phyloP scores from a whole-genome alignment of 2,113 vertebrate species.

The Pyxicephalus adspersus region DNA sequence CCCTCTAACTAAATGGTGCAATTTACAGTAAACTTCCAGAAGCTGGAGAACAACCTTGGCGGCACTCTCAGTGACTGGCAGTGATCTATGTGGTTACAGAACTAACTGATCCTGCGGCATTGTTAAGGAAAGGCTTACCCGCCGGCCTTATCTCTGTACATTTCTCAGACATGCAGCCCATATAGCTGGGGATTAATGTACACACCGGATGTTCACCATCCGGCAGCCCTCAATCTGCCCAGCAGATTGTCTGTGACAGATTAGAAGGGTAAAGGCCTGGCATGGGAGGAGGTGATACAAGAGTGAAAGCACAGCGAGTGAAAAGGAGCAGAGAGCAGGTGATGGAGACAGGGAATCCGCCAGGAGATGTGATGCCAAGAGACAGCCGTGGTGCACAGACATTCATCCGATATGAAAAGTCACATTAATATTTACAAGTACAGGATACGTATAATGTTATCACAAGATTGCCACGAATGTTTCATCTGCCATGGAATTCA shows the following conservation, averaged over 20 bases:
- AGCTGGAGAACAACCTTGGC: too few relatives aligned
- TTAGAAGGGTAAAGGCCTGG: neutral
- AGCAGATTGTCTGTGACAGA: conserved; percentile 29
- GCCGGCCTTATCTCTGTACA: too few relatives aligned
- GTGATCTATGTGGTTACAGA: too few relatives aligned
- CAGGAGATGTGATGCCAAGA: neutral
- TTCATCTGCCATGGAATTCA: too few relatives aligned
- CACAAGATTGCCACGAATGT: too few relatives aligned
- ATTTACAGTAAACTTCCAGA: too few relatives aligned
- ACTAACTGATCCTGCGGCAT: too few relatives aligned
- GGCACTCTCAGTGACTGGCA: too few relatives aligned
- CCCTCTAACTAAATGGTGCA: too few relatives aligned
- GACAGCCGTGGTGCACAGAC: neutral
- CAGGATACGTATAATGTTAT: too few relatives aligned
- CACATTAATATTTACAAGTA: neutral
- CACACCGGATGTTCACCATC: conserved; percentile 1
- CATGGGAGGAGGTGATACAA: neutral
- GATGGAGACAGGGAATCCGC: conserved; percentile 7
- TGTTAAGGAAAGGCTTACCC: too few relatives aligned
- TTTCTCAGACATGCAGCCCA: too few relatives aligned
- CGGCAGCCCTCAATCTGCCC: conserved; percentile 32
- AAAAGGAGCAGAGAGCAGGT: conserved; percentile 4
- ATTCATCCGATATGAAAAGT: neutral
- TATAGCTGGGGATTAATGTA: neutral
- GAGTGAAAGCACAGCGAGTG: neutral